Evolutionary conservation across 2,113 vertebrate species (phyloP), one percentile per base, ranked within the genome.

Genomic region (Alligator mississippiensis): DNA sequence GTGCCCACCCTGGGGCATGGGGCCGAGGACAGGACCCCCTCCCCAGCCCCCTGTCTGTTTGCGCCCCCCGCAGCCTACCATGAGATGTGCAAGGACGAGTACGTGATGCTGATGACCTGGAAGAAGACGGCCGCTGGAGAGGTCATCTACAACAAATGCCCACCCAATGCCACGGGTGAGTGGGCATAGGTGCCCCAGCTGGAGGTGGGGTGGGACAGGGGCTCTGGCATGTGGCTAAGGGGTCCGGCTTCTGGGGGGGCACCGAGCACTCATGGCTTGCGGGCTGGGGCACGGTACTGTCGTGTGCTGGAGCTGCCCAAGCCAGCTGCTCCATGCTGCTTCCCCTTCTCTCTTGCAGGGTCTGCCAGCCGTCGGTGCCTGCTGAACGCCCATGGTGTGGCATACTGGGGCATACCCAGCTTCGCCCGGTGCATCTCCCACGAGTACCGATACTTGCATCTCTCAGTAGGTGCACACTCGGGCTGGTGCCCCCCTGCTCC

Each of bases 311-410:
- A 3, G n/a, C 80, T 2, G 9, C 6, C 11, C 4, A 0, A 59
- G 2, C 83, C 62, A 11, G 2, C 0, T 59, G n/a, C 34, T 74
- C 70, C 19, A 4, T 74, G 11, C 9, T 72, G 16, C 28, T 88
- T 58, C 89, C 28, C 57, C n/a, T 82, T 83, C 38, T 86, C 62
- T 87, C 16, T 30, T 0, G 0, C 89, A 99, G 99, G 99, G 91
- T 99, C 99, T 94, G 99, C 99, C 98, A 99, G 99, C 98, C 99
- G 99, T 98, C 99, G 98, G 97, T 99, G 99, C 98, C 98, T 99
- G 97, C 99, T 99, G 98, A 99, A 98, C 97, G 98, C 98, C 98
- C 99, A 99, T 5, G 99, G 99, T 27, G 99, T 99, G 92, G 99
- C 99, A 85, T 99, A 99, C 95, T 99, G 99, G 99, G 99, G 99